These are phyloP conservation scores for Helobdella robusta DNA, from an alignment of 2,888 invertebrate genomes.

Conservation along the genomic window DNA sequence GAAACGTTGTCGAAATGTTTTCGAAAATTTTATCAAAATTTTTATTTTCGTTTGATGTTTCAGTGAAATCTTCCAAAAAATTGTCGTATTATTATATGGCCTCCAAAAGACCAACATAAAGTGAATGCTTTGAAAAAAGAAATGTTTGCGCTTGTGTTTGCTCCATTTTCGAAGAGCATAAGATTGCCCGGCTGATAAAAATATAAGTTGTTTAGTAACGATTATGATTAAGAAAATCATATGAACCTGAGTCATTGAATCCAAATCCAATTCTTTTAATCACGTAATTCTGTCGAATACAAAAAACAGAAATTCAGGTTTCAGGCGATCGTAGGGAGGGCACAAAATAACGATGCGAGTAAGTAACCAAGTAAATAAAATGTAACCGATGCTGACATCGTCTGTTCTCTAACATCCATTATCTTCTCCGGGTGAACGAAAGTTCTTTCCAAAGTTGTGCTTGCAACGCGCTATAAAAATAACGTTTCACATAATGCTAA, in stretches of 20 bases:
- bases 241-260: slow-evolving; percentile 28
- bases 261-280: slow-evolving; percentile 23
- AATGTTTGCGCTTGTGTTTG: slow-evolving; percentile 16
- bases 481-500: too few relatives aligned
- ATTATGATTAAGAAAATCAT: too few relatives aligned
- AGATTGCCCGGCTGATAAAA: slow-evolving; percentile 25
- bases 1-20: too few relatives aligned
- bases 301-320: slow-evolving; percentile 23
- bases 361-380: slow-evolving; percentile 24
- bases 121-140: slow-evolving; percentile 27
- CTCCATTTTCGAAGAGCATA: slow-evolving; percentile 29
- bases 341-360: slow-evolving; percentile 26
- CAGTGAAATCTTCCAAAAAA: neutral
- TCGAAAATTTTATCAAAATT: too few relatives aligned
- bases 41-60: too few relatives aligned
- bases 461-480: too few relatives aligned
- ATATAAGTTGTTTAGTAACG: neutral
- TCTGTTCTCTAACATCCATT: slow-evolving; percentile 17
- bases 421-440: slow-evolving; percentile 28
- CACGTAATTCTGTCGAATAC: neutral
- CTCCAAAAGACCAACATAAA: slow-evolving; percentile 28
- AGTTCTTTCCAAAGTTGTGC: slow-evolving; percentile 23
- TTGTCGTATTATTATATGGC: slow-evolving; percentile 21
- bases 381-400: slow-evolving; percentile 20
- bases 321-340: slow-evolving; percentile 25